phyloP scores from a whole-genome alignment of 1,140 invertebrate genomes.

The Oncopeltus fasciatus region DNA sequence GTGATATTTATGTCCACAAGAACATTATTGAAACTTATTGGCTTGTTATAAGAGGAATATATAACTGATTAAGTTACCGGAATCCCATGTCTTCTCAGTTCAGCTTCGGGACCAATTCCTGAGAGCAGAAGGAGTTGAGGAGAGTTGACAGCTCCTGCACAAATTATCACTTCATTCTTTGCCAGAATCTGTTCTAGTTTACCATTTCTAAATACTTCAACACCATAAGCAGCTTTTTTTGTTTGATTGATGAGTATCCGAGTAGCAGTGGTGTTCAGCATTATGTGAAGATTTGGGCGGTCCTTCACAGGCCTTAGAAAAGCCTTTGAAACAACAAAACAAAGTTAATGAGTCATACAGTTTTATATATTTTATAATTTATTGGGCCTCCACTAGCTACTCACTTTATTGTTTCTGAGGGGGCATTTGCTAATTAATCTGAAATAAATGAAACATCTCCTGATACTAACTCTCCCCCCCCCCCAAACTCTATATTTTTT shows the following conservation, averaged over 20 bases:
- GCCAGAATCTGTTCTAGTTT: conserved; percentile 39
- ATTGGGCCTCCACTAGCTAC: too few relatives aligned
- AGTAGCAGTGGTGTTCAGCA: conserved; percentile 59
- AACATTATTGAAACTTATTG: too few relatives aligned
- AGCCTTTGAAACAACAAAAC: conserved; percentile 31
- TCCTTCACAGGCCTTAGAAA: conserved; percentile 55
- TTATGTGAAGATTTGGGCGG: conserved; percentile 58
- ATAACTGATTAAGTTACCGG: too few relatives aligned
- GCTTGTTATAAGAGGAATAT: too few relatives aligned
- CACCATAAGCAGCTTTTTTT: conserved; percentile 48
- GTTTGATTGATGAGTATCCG: conserved; percentile 52
- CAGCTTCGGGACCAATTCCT: conserved; percentile 61
- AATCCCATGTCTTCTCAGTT: conserved; percentile 47
- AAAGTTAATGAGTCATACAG: too few relatives aligned
- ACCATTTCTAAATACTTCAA: conserved; percentile 45
- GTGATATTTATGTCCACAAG: too few relatives aligned
- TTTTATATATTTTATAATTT: too few relatives aligned
- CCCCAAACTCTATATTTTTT: too few relatives aligned
- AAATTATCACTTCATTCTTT: conserved; percentile 50
- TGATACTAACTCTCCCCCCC: too few relatives aligned
- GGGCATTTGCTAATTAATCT: too few relatives aligned
- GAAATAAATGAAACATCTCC: too few relatives aligned
- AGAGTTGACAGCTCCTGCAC: conserved; percentile 57
- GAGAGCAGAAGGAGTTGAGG: conserved; percentile 72
- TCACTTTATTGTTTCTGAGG: too few relatives aligned